Conservation (phyloP, 2,888 invertebrate species). For the Platycheirus rosarum region DNA sequence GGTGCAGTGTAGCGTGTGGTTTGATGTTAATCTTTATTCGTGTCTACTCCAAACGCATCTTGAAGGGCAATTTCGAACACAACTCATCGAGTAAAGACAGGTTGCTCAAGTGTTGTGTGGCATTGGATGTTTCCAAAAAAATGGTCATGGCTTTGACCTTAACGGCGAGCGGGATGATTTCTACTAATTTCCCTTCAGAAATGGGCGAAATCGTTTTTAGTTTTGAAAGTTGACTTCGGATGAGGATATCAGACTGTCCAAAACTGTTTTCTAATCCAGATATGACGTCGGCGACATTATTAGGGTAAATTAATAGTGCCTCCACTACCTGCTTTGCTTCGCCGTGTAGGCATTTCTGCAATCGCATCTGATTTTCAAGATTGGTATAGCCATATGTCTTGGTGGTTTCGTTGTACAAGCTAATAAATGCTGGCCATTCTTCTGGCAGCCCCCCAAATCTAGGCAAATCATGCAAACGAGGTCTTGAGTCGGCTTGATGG, state of each 20-base stretch:
- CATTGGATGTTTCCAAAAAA: constrained; percentile 20
- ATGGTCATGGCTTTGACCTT: constrained; percentile 12
- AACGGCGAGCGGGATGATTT: not conserved
- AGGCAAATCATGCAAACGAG: constrained; percentile 21
- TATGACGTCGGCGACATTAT: constrained; percentile 14
- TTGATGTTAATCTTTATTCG: constrained; percentile 7
- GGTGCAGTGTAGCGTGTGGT: not conserved
- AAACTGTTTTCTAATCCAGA: constrained; percentile 44
- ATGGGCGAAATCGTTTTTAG: constrained; percentile 8
- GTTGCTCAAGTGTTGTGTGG: constrained; percentile 18
- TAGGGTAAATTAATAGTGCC: constrained; percentile 20
- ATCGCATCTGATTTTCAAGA: constrained; percentile 2
- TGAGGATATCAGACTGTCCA: constrained; percentile 14
- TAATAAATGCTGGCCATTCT: constrained; percentile 41
- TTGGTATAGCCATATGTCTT: not conserved
- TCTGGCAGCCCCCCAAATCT: constrained; percentile 37
- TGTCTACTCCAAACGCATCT: not conserved
- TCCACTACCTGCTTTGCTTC: constrained; percentile 13
- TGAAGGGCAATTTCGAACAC: constrained; percentile 16
- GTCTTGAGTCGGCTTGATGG: not conserved
- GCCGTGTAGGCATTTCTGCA: constrained; percentile 12
- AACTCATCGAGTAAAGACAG: constrained; percentile 22
- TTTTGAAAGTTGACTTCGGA: constrained; percentile 26
- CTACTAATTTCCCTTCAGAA: no score
- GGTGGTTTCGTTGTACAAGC: constrained; percentile 15